Evolutionary conservation across 2,113 vertebrate genomes (phyloP).

Genomic region (Sprattus sprattus): DNA sequence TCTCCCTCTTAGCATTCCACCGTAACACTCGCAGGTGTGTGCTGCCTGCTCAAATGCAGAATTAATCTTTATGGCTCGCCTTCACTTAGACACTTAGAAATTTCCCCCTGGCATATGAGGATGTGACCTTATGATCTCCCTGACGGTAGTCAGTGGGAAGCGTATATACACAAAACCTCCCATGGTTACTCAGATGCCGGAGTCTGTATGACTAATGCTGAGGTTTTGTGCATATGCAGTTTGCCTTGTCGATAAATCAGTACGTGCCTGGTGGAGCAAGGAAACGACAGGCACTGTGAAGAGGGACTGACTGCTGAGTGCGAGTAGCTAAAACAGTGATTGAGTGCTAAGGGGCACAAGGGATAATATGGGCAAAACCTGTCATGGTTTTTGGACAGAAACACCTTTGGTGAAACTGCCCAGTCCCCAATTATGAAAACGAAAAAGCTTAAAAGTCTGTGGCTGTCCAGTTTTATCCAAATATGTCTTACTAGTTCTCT

Average conservation of each 20-base stretch:
- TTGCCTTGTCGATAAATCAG: constrained; percentile 77
- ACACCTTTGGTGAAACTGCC: neutral
- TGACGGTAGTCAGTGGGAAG: constrained; percentile 64
- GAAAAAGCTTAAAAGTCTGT: neutral
- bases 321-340: neutral
- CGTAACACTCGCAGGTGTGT: constrained; percentile 56
- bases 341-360: neutral
- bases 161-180: constrained; percentile 62
- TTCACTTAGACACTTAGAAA: constrained; percentile 63
- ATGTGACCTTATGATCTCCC: constrained; percentile 56
- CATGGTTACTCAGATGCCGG: constrained; percentile 73
- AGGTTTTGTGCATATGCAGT: constrained; percentile 74
- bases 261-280: constrained; percentile 59
- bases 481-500: neutral
- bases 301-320: constrained; percentile 11
- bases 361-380: constrained; percentile 1
- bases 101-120: constrained; percentile 54
- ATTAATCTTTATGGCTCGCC: constrained; percentile 62
- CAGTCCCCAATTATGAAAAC: neutral
- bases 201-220: constrained; percentile 78
- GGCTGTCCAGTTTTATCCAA: neutral
- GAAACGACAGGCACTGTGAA: constrained; percentile 53
- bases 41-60: constrained; percentile 54
- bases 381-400: neutral
- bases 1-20: constrained; percentile 53